Evolutionary conservation across 2,888 invertebrate genomes (phyloP), one percentile per base, ranked within the genome.

Genomic region (Drosophila mettleri): DNA sequence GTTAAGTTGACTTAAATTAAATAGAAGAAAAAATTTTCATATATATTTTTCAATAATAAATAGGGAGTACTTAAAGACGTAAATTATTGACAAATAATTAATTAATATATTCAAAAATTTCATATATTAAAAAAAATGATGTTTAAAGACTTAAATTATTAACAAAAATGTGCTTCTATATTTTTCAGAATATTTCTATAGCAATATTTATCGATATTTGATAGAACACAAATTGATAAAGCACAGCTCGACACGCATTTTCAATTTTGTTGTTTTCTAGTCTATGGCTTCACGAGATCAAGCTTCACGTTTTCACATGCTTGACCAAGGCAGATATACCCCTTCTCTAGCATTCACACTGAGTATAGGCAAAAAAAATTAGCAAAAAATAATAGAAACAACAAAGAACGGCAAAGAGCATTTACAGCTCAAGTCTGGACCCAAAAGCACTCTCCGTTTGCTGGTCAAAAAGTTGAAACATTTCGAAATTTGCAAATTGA

Each of bases 401-500:
- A 20, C 34, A 41, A 18, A 57, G 16, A 45, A 18, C 34, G 12
- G n/a, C 34, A 31, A 41, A 22, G 12, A 45, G 18, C 41, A 54
- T 29, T 49, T n/a, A 22, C 18, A 36, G 34, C 39, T 43, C 22
- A 33, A 53, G 46, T 41, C 67, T 58, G 27, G 22, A 27, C 29
- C 36, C 14, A 10, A 20, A 57, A n/a, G 52, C 18, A 29, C 36
- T 45, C 12, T 52, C 6, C 36, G 3, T 36, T 29, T 27, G 53
- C 41, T 29, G n/a, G 53, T 33, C 45, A 16, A 12, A 31, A 16
- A 12, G 16, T 81, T 66, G 60, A 43, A 74, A 70, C 66, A 74
- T 78, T 81, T 81, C 51, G 60, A 54, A 54, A 72, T 79, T 79
- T 65, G 67, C 64, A 79, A 79, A 79, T 78, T 59, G 75, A 68